Evolutionary conservation across 2,113 vertebrate genomes (phyloP), one percentile per base, ranked within the genome.

Genomic region (Mystacornis crossleyi): DNA sequence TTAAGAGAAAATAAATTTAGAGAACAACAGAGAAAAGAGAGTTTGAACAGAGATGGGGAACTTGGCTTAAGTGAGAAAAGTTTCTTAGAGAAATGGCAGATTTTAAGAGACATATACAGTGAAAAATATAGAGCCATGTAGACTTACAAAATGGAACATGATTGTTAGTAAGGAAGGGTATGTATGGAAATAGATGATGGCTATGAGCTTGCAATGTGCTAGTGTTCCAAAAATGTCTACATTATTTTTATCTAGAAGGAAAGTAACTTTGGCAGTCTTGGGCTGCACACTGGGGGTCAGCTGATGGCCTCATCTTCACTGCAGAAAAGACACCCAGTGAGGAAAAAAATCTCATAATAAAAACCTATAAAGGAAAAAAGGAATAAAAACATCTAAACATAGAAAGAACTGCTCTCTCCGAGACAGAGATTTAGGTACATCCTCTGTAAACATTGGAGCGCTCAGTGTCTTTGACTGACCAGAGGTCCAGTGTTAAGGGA

Each of bases 191-290:
- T 6, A 55, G 61, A 29, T 38, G 40, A 60, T 50, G 54, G 7
- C 6, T 36, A 55, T 77, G 79, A 90, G 19, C 36, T 78, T 93
- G 92, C 93, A 96, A 95, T 96, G 94, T 92, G 92, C 86, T 97
- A 95, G 36, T 91, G 86, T 89, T 96, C 88, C 42, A 86, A 94
- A 82, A 87, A 72, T 23, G 26, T 4, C 1, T n/a, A 43, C n/a
- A 18, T 23, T 53, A 25, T 25, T 19, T 62, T 58, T 45, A 36
- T 75, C n/a, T 45, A 53, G 18, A 58, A 58, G 31, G 33, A 51
- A 74, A 48, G 8, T 51, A 70, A 54, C 29, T 38, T 38, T 47
- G 38, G 19, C 38, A 82, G 34, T 18, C 5, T 6, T 47, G n/a
- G 36, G 31, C 65, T 86, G 42, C 10, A 8, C 1, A 7, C 14